Evolutionary conservation across 1,140 invertebrate genomes (phyloP).

Genomic region (Sycobia sp.): DNA sequence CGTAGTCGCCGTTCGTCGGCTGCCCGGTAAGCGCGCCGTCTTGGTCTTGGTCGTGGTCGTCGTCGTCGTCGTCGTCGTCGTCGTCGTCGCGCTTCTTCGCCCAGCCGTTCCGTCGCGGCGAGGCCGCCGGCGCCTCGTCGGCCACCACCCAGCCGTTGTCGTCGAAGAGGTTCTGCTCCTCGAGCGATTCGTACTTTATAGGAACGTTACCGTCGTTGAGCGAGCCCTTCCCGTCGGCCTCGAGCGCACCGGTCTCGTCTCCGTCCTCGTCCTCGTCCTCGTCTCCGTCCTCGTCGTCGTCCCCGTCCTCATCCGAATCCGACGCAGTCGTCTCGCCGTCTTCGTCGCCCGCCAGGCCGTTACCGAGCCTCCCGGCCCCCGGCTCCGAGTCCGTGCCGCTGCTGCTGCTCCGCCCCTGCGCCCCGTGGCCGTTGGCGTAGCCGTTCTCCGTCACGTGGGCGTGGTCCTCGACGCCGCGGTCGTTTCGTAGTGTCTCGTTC

Average conservation of each 20-base stretch:
- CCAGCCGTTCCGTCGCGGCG: constrained; percentile 19
- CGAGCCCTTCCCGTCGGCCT: background rate
- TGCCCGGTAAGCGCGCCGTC: too few species aligned
- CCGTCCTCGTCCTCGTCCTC: constrained; percentile 12
- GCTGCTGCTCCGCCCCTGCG: background rate
- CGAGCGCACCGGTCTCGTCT: background rate
- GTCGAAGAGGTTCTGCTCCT: constrained; percentile 51
- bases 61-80: background rate
- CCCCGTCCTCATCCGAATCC: constrained; percentile 2
- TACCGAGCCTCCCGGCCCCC: background rate
- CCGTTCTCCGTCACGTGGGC: background rate
- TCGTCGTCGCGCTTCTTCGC: too few species aligned
- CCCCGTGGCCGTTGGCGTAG: background rate
- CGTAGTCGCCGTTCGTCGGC: background rate
- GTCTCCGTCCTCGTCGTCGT: constrained; percentile 14
- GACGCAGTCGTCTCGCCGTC: constrained; percentile 2
- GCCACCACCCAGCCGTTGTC: constrained; percentile 57
- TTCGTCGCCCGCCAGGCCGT: background rate
- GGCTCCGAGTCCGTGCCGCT: background rate
- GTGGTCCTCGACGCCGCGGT: background rate
- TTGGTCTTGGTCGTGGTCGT: constrained; percentile 18
- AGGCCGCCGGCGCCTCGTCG: constrained; percentile 39
- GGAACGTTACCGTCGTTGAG: background rate
- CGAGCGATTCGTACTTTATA: constrained; percentile 7
- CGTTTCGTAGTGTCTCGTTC: background rate